These are phyloP conservation scores for Pristionchus exspectatus DNA, from an alignment of 2,888 invertebrate species.

Conservation along the genomic window DNA sequence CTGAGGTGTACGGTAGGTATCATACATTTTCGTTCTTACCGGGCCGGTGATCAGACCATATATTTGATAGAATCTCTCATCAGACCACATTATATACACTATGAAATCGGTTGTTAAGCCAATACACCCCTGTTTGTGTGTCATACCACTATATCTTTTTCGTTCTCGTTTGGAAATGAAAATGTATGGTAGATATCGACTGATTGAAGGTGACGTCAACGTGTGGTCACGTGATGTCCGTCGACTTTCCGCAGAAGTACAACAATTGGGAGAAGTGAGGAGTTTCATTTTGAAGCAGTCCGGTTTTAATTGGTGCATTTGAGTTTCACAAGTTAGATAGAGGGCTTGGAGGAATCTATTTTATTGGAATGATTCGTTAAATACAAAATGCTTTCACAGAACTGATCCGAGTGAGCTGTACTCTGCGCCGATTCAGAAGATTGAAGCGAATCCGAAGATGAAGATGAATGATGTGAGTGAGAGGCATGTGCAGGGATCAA, in stretches of 20 bases:
- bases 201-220: conserved; percentile 91
- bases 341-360: not conserved
- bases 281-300: not conserved
- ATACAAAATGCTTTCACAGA: conserved; percentile 78
- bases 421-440: conserved; percentile 93
- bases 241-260: conserved; percentile 92
- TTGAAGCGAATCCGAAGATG: conserved; percentile 94
- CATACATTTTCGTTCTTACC: too few species aligned
- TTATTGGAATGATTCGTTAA: not conserved
- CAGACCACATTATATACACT: too few species aligned
- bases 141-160: too few species aligned
- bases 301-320: not conserved
- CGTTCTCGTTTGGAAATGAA: too few species aligned
- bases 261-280: conserved; percentile 91
- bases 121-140: too few species aligned
- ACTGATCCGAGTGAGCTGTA: conserved; percentile 97
- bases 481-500: too few species aligned
- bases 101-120: too few species aligned
- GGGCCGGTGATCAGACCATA: too few species aligned
- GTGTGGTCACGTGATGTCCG: conserved; percentile 97
- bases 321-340: too few species aligned
- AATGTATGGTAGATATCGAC: not conserved
- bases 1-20: not conserved
- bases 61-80: too few species aligned
- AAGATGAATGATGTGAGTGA: conserved; percentile 90